Percentiles rank a stretch among this genome's conserved stretches.
These are phyloP conservation scores for Harpagus bidentatus DNA, from an alignment of 2,113 vertebrate species.

Conservation along the genomic window DNA sequence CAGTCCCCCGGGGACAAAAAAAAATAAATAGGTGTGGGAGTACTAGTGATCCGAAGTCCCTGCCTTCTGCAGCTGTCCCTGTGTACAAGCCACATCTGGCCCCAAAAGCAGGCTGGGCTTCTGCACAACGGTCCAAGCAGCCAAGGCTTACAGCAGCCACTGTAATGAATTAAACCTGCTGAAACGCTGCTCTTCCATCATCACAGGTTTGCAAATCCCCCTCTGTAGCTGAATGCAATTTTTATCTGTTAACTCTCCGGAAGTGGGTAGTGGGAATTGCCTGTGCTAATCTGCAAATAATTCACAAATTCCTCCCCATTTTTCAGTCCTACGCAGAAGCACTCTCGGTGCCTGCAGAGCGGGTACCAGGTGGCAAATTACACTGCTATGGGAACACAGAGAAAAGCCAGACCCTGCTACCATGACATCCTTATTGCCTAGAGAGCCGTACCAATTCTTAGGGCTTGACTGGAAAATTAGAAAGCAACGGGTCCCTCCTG, in stretches of 20 bases:
- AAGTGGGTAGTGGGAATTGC: background rate
- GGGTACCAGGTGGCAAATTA: background rate
- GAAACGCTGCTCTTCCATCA: rapidly evolving
- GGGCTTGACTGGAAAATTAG: background rate
- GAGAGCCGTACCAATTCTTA: rapidly evolving
- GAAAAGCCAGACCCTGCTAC: background rate
- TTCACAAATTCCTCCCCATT: rapidly evolving
- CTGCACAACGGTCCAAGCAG: background rate
- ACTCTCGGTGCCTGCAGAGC: background rate
- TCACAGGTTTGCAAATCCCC: background rate
- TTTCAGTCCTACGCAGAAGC: background rate
- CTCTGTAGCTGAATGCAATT: background rate
- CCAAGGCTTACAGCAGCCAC: too few species aligned
- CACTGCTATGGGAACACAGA: background rate
- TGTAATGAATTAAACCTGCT: background rate
- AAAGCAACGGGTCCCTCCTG: background rate
- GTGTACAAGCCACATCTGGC: background rate
- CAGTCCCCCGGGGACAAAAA: background rate
- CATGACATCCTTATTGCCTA: background rate
- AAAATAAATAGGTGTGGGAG: background rate
- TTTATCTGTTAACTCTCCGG: rapidly evolving
- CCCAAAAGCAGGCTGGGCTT: background rate
- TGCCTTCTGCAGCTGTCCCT: background rate
- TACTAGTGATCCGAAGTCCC: rapidly evolving
- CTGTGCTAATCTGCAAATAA: background rate